Base-by-base conservation (phyloP, 2,113 vertebrate species). In the Callithrix jacchus region DNA sequence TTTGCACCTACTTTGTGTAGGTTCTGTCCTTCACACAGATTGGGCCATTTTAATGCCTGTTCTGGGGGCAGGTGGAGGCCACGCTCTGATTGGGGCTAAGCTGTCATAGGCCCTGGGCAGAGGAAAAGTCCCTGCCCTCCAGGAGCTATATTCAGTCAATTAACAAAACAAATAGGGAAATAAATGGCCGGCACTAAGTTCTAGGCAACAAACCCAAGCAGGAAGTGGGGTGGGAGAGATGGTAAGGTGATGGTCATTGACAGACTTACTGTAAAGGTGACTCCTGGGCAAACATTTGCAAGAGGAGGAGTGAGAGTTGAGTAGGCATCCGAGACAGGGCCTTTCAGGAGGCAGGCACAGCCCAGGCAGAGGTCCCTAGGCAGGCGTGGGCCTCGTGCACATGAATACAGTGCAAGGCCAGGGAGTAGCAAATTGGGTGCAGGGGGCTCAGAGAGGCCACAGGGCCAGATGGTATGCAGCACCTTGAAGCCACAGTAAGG, bases 311-410 rank as follows among this genome's bases (percentile, higher is more conserved):
- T 0, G 13, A 66, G 13, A 58, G 71, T 9, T 27, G 17, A 4
- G 49, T 6, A 1, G 40, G 49, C 25, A 0, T 58, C 79, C 32
- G 58, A 52, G 40, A 47, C 18, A 73, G 37, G 30, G 58, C 1
- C 2, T 11, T 17, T 0, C 1, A 2, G 87, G 64, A 30, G 20
- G 30, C 25, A 35, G 84, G 83, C 87, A 49, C 25, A 16, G 21
- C 35, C 45, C 5, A 13, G 18, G 80, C 85, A 42, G 32, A 71
- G 40, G 71, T 47, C 35, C 73, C 4, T 61, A 9, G 37, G 85
- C 30, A 9, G 23, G 49, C 5, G 0, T 5, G 3, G n/a, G 40
- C 16, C 66, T 20, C n/a, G 18, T 21, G 20, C 2, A 2, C n/a
- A 0, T 7, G 10, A 37, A 17, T 32, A 8, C 17, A 37, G 56